Evolutionary conservation across 1,140 invertebrate genomes (phyloP), one percentile per base, ranked within the genome.

Genomic region (Steinernema feltiae): DNA sequence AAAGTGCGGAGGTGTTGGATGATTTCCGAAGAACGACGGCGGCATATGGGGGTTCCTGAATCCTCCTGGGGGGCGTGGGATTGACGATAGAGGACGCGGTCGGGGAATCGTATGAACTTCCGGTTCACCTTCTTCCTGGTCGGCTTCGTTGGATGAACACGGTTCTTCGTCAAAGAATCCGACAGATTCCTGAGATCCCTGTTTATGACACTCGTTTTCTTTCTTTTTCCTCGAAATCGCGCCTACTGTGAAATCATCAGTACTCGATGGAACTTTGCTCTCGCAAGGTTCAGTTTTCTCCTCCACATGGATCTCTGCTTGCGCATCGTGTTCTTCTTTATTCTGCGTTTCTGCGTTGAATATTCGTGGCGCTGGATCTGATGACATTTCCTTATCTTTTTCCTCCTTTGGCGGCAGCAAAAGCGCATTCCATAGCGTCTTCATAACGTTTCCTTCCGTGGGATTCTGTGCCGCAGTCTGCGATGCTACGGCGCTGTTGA

Each of bases 81-180:
- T 15, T 21, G 53, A 63, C 7, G 53, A 12, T 21, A 63, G 24
- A 27, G 53, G 53, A 15, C 53, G 53, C 12, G 53, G 53, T 27
- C 12, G 12, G 53, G 53, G 53, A 7, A 63, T 63, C 53, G 53
- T 3, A 3, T 7, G 53, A 63, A 21, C 24, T 27, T 12, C 24
- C 12, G 53, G 12, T 27, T 63, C 15, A 7, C 24, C 53, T 27
- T 63, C 53, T 27, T 15, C 15, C 24, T 63, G 15, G 2, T 63
- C 53, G 12, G 53, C 53, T 46, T 46, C 41, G 7, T 12, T n/a
- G 3, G 53, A 63, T 27, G 53, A 63, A 21, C 53, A 63, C 53
- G 53, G 53, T 27, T 63, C 53, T 63, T 63, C 53, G 53, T 63
- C 53, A 27, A 63, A 63, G 24, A 63, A 63, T 63, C 53, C 53